Conservation (phyloP, 2,113 vertebrate genomes). For the Semnornis frantzii region DNA sequence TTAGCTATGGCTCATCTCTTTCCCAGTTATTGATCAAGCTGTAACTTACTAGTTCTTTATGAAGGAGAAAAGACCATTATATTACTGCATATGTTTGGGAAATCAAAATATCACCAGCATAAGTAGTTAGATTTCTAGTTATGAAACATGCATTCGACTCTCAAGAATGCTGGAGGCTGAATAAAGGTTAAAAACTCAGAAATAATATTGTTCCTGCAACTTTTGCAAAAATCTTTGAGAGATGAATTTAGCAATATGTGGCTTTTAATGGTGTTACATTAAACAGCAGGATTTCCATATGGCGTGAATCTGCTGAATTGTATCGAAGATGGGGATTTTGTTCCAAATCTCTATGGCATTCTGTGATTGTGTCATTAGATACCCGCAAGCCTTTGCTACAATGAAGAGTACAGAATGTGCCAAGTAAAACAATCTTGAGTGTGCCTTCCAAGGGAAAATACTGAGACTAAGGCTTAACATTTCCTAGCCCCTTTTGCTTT, state of each 20-base stretch:
- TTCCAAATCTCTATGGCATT: slow-evolving; percentile 75
- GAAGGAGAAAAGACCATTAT: not conserved
- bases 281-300: slow-evolving; percentile 76
- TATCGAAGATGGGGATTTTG: slow-evolving; percentile 68
- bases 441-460: slow-evolving; percentile 65
- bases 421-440: slow-evolving; percentile 69
- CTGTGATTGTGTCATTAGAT: slow-evolving; percentile 73
- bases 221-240: slow-evolving; percentile 72
- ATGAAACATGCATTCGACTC: slow-evolving; percentile 44
- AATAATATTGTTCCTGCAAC: slow-evolving; percentile 74
- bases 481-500: slow-evolving; percentile 42
- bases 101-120: slow-evolving; percentile 50
- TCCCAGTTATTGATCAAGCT: not conserved
- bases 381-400: slow-evolving; percentile 71
- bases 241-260: slow-evolving; percentile 75
- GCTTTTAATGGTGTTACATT: slow-evolving; percentile 75
- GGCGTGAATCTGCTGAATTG: slow-evolving; percentile 74
- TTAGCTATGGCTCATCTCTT: not conserved
- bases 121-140: slow-evolving; percentile 41
- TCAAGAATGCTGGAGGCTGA: slow-evolving; percentile 61
- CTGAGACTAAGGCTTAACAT: slow-evolving; percentile 31
- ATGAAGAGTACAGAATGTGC: slow-evolving; percentile 66
- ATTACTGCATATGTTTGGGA: not conserved
- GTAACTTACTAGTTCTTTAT: not conserved
- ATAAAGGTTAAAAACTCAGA: slow-evolving; percentile 74